Evolutionary conservation across 1,140 invertebrate genomes (phyloP), one percentile per base, ranked within the genome.

Genomic region (Drosophila parvula): DNA sequence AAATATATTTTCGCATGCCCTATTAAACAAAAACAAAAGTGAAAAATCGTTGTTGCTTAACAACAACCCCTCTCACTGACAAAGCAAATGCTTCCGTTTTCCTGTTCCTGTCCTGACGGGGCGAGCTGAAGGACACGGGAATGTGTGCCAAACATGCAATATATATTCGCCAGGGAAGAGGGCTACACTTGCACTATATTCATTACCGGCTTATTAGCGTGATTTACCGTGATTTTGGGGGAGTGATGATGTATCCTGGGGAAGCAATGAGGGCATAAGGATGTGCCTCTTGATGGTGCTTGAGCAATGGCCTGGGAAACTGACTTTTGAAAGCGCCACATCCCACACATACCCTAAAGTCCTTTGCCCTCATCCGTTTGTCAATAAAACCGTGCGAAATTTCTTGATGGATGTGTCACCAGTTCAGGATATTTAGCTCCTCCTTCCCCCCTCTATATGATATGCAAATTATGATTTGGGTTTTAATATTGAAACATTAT

Each of bases 121-220:
- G 38, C 28, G 44, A 73, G 50, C 51, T 57, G 68, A 67, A 63
- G 74, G 78, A 74, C 74, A 58, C 43, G 47, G 67, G 67, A 89
- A 89, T 89, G 84, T 89, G 84, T 84, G 84, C 84, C 84, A 89
- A 89, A 84, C 84, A 89, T 90, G 84, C 84, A 79, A 85, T 45
- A 18, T 74, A 85, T 48, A 27, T 71, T 36, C 9, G n/a, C 43
- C 38, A n/a, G 18, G 4, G 51, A 36, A 27, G 36, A 28, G 58
- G 41, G 45, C 51, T 44, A 65, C 69, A 50, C 60, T 74, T 61
- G 68, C 81, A 84, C 80, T 76, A 88, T 83, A 79, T 79, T 86
- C 83, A 86, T 88, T 86, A 86, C 83, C 76, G 74, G 83, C 83
- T 89, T 89, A 89, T 89, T 89, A 89, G 70, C 85, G 84, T 89